Evolutionary conservation across 1,140 invertebrate species (phyloP).

Genomic region (Drosophila littoralis): DNA sequence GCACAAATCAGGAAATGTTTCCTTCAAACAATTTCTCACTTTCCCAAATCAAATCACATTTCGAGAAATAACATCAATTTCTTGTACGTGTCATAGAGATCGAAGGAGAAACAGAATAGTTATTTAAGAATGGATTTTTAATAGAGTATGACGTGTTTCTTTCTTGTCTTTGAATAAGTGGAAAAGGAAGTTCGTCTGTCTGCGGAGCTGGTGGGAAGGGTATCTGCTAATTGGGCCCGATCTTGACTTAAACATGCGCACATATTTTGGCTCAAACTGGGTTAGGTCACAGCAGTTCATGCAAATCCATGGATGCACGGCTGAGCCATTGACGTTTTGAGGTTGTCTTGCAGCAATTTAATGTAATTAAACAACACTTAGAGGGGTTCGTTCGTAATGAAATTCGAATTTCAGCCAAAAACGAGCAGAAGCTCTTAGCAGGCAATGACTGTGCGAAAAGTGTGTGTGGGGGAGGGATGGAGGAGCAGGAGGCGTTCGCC

Average conservation of each 20-base stretch:
- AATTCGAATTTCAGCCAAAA: conserved; percentile 48
- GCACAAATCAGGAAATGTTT: too few species aligned
- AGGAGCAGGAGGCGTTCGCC: not conserved
- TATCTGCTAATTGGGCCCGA: not conserved
- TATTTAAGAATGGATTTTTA: too few species aligned
- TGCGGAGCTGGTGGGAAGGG: not conserved
- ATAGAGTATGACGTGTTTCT: too few species aligned
- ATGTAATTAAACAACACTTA: conserved; percentile 61
- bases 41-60: too few species aligned
- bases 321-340: conserved; percentile 6
- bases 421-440: conserved; percentile 42
- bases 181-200: too few species aligned
- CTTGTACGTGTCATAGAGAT: too few species aligned
- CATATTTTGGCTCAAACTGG: conserved; percentile 45
- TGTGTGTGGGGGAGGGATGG: not conserved
- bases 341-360: conserved; percentile 50
- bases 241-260: not conserved
- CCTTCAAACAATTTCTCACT: too few species aligned
- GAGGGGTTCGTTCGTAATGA: conserved; percentile 43
- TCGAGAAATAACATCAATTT: too few species aligned
- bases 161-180: too few species aligned
- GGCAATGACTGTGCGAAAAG: conserved; percentile 34
- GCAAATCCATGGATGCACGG: conserved; percentile 66
- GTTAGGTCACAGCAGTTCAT: conserved; percentile 68
- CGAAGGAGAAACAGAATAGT: too few species aligned